Evolutionary conservation across 2,113 vertebrate species (phyloP), one percentile per base, ranked within the genome.

Genomic region (Lasiurus borealis): DNA sequence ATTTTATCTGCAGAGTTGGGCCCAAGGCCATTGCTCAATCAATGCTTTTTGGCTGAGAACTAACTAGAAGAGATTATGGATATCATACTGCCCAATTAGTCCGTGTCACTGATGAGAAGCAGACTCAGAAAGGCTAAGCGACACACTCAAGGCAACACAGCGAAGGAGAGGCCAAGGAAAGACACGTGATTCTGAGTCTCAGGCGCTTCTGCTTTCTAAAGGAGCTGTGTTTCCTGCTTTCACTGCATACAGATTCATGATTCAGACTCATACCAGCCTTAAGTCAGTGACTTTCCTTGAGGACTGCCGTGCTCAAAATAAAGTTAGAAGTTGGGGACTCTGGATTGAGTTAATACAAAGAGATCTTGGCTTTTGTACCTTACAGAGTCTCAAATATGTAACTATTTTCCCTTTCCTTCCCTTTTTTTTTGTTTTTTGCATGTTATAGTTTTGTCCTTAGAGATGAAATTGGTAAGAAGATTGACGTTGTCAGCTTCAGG

Each of bases 401-500:
- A 59, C 8, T 29, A 34, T 84, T 93, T 76, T 40, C 5, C 34
- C 8, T 90, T 83, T 83, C 1, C 36, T 59, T 81, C 31, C 52
- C 21, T 54, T 18, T 44, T 29, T 23, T n/a, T n/a, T n/a, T n/a
- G n/a, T n/a, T n/a, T n/a, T 62, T 34, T 72, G 34, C 2, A n/a
- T 62, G 5, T 93, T 81, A 85, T 25, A 72, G 75, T 90, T 52
- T 48, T 44, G 52, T 80, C 54, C 19, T 85, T 8, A 76, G 77
- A 94, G 64, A 86, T 84, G 16, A 69, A 89, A 93, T 75, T 66
- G 48, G 25, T 88, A 66, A 86, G 64, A 93, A 95, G 27, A 68
- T 86, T 82, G 85, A 95, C 71, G 54, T 85, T 90, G 82, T 85
- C 54, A 57, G 68, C 93, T 93, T 95, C 46, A 52, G 92, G 48